Percentiles rank a stretch among this genome's conserved stretches.
These are phyloP conservation scores for Monopterus albus DNA, from an alignment of 2,113 vertebrate genomes.

Conservation along the genomic window DNA sequence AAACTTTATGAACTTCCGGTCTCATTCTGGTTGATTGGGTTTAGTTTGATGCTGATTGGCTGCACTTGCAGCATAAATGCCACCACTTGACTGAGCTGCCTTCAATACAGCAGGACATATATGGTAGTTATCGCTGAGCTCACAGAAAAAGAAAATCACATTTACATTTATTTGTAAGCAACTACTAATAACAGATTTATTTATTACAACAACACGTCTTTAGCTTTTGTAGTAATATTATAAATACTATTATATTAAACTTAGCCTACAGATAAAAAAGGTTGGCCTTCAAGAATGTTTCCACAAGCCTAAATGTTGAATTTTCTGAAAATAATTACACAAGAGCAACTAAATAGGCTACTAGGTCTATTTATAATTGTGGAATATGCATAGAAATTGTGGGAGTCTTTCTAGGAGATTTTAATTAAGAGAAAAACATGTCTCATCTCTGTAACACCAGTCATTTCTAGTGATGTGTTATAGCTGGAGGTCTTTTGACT, in stretches of 20 bases:
- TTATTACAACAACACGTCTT: too few relatives aligned
- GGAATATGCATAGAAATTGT: background rate
- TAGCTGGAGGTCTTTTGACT: background rate
- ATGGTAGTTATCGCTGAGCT: background rate
- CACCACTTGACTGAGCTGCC: constrained; percentile 22
- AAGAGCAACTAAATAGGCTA: too few relatives aligned
- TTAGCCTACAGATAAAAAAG: too few relatives aligned
- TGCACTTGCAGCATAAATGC: constrained; percentile 6
- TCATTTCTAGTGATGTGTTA: background rate
- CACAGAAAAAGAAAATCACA: background rate
- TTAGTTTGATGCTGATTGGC: background rate
- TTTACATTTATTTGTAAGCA: background rate
- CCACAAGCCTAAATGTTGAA: background rate
- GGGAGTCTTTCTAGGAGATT: too few relatives aligned
- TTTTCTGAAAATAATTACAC: too few relatives aligned
- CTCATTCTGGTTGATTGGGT: background rate
- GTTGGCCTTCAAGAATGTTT: background rate
- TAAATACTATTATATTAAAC: too few relatives aligned
- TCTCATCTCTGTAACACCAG: background rate
- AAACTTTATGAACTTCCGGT: background rate
- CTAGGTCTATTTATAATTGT: background rate
- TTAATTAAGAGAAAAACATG: background rate
- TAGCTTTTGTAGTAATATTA: too few relatives aligned
- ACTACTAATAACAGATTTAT: background rate
- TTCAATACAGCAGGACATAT: constrained; percentile 1